Evolutionary conservation across 2,888 invertebrate genomes (phyloP), one percentile per base, ranked within the genome.

Genomic region (Rhamnusium bicolor): DNA sequence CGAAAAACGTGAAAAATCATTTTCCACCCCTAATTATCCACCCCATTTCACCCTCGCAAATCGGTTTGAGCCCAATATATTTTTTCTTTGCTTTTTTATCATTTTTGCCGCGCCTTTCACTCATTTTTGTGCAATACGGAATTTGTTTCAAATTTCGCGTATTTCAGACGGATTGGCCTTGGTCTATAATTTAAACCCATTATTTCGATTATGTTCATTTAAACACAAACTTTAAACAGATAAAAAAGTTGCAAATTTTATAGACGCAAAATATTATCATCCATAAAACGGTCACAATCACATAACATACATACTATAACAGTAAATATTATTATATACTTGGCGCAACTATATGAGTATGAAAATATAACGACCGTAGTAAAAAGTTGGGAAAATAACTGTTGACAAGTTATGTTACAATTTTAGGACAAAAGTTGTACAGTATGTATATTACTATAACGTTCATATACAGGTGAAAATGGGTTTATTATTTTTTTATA

Each of bases 281-380:
- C 32, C 53, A 65, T 65, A 53, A 65, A 65, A 53, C n/a, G 3
- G 19, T 61, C n/a, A 12, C 21, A 53, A 65, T 65, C 65, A n/a
- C 65, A 32, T 53, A 53, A 65, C 65, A 53, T 40, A 40, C 66
- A 40, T 46, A 16, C 32, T 56, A 54, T 67, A 67, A 67, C 56
- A 56, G 40, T 67, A 67, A 67, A 56, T 19, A 67, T 67, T 67
- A 67, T 67, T 56, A 56, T 67, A 54, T 56, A 56, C 66, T 56
- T 67, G 27, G 29, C n/a, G 46, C 24, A 40, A 56, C 56, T 67
- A 67, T 54, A 40, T 40, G 66, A 46, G 56, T 8, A 46, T 46
- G 66, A 67, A 53, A 65, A 56, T 56, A 54, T 67, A 67, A 67
- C 56, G 66, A 46, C 56, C 2, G 66, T 24, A 46, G 40, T 56